Evolutionary conservation across 2,888 invertebrate species (phyloP).

Genomic region (Furcula furcula): DNA sequence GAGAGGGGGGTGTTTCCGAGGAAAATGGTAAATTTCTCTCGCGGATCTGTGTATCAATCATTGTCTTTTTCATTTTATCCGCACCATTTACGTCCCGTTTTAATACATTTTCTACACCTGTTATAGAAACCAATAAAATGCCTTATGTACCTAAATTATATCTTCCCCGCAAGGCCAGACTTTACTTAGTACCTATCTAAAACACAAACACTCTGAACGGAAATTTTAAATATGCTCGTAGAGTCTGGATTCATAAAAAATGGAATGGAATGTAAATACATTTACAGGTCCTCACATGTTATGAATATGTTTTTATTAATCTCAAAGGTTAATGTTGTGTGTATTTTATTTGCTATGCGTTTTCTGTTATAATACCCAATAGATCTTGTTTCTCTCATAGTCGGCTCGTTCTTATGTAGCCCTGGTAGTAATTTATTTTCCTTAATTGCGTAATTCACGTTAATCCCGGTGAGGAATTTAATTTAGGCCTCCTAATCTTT

Average conservation of each 20-base stretch:
- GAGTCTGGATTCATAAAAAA: background rate
- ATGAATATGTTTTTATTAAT: too few relatives aligned
- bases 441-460: slow-evolving; percentile 63
- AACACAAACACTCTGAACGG: background rate
- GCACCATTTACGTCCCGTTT: slow-evolving; percentile 32
- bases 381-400: slow-evolving; percentile 26
- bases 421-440: slow-evolving; percentile 59
- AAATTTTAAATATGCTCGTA: background rate
- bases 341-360: slow-evolving; percentile 1
- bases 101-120: slow-evolving; percentile 38
- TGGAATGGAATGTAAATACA: too few relatives aligned
- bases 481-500: slow-evolving; percentile 32
- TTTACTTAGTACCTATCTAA: slow-evolving; percentile 4
- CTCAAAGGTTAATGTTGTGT: background rate
- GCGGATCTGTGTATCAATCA: slow-evolving; percentile 55
- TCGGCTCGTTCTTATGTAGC: slow-evolving; percentile 33
- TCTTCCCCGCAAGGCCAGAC: slow-evolving; percentile 5
- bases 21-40: slow-evolving; percentile 51
- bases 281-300: too few relatives aligned
- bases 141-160: background rate
- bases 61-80: slow-evolving; percentile 49
- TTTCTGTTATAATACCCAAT: slow-evolving; percentile 21
- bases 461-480: slow-evolving; percentile 59
- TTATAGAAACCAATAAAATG: slow-evolving; percentile 5
- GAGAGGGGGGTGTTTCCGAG: slow-evolving; percentile 29